A percentile compares a stretch with the other conserved stretches of the same genome.
phyloP scores from a whole-genome alignment of 2,888 invertebrate species.

The Lasius fuliginosus region DNA sequence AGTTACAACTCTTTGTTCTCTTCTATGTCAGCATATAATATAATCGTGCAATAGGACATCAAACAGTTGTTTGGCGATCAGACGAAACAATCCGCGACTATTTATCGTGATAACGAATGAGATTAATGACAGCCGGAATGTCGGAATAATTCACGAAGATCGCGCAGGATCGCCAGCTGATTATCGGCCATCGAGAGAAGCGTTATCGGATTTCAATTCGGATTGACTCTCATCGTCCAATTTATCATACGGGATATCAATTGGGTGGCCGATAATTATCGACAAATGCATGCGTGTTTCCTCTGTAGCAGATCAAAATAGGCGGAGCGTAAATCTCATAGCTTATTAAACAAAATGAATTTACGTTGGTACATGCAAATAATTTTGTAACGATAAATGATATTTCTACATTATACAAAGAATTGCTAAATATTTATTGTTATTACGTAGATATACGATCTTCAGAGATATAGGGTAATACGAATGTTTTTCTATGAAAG shows the following conservation, averaged over 20 bases:
- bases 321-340: slow-evolving; percentile 45
- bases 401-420: not conserved
- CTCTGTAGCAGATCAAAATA: slow-evolving; percentile 5
- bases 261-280: slow-evolving; percentile 61
- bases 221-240: slow-evolving; percentile 47
- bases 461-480: not conserved
- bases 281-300: slow-evolving; percentile 8
- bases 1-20: not conserved
- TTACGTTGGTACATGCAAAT: slow-evolving; percentile 17
- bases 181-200: slow-evolving; percentile 30
- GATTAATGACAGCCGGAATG: slow-evolving; percentile 33
- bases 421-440: not conserved
- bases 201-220: slow-evolving; percentile 57
- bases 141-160: slow-evolving; percentile 46
- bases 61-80: not conserved
- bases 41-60: not conserved
- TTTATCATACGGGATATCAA: slow-evolving; percentile 59
- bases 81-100: slow-evolving; percentile 24
- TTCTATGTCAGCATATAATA: not conserved
- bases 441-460: not conserved
- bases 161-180: slow-evolving; percentile 27
- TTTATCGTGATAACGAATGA: slow-evolving; percentile 34
- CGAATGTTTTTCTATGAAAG: not conserved
- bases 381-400: not conserved
- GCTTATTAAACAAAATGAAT: slow-evolving; percentile 53